Conservation (phyloP, 2,797 vertebrate genomes). For the Alauda arvensis region DNA sequence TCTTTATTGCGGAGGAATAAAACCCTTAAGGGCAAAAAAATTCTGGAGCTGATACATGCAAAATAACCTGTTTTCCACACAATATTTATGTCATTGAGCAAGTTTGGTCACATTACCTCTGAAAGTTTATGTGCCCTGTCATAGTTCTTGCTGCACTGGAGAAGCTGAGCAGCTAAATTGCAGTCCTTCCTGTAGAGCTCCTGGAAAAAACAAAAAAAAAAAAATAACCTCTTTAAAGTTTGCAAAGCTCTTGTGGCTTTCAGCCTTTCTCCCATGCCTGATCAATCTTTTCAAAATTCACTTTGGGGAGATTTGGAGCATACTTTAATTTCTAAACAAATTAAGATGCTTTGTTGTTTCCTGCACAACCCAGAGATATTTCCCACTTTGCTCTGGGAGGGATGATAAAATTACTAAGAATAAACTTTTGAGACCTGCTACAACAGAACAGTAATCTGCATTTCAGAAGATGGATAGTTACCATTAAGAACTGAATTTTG, state of each 20-base stretch:
- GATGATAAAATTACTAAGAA: not conserved
- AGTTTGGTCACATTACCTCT: slow-evolving; percentile 79
- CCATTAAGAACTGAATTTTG: not conserved
- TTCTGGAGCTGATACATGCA: not conserved
- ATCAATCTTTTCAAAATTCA: not conserved
- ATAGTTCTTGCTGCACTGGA: slow-evolving; percentile 92
- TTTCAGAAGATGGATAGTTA: slow-evolving; percentile 2
- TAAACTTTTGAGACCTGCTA: not conserved
- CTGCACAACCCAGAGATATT: not conserved
- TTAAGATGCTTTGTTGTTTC: not conserved
- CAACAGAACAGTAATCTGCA: not conserved
- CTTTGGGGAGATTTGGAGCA: not conserved
- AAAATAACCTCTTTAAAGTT: not conserved
- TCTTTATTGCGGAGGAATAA: not conserved
- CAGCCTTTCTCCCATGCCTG: not conserved
- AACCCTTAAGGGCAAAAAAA: not conserved
- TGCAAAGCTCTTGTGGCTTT: not conserved
- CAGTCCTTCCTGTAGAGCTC: slow-evolving; percentile 95
- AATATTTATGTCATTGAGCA: not conserved
- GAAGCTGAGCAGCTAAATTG: slow-evolving; percentile 92
- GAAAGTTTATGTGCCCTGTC: slow-evolving; percentile 89
- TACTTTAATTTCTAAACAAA: not conserved
- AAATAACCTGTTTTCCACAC: not conserved
- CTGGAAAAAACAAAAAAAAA: slow-evolving; percentile 68
- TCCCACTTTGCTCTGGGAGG: not conserved